phyloP scores from a whole-genome alignment of 2,797 vertebrate genomes.

The Melanogrammus aeglefinus region DNA sequence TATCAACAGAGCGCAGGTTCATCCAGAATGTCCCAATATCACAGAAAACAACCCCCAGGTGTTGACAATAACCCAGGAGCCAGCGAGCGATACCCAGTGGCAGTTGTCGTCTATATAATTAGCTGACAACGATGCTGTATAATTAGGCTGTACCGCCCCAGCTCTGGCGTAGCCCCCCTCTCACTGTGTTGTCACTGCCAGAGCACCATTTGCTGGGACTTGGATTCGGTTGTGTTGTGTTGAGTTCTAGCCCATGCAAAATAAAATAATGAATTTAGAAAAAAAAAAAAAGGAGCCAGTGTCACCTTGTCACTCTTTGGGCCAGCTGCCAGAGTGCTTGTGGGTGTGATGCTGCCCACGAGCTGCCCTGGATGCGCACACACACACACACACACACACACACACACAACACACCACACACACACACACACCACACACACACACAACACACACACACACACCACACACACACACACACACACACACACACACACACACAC shows the following conservation, averaged over 20 bases:
- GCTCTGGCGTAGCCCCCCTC: background rate
- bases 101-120: background rate
- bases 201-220: constrained; percentile 53
- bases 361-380: constrained; percentile 28
- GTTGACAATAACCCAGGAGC: background rate
- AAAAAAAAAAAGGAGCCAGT: constrained; percentile 59
- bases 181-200: constrained; percentile 52
- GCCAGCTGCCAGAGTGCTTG: constrained; percentile 70
- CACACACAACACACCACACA: no score
- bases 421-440: no score
- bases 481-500: background rate
- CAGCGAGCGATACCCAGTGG: background rate
- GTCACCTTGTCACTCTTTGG: constrained; percentile 80
- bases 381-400: no score
- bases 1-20: no score
- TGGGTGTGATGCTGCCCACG: constrained; percentile 42
- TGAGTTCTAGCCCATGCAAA: constrained; percentile 57
- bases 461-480: background rate
- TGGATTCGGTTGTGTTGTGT: constrained; percentile 53
- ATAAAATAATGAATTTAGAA: constrained; percentile 16
- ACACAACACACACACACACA: no score
- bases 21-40: no score
- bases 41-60: background rate
- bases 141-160: background rate
- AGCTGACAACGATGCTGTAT: background rate